Evolutionary conservation across 1,140 invertebrate genomes (phyloP).

Genomic region (Drosophila parvula): DNA sequence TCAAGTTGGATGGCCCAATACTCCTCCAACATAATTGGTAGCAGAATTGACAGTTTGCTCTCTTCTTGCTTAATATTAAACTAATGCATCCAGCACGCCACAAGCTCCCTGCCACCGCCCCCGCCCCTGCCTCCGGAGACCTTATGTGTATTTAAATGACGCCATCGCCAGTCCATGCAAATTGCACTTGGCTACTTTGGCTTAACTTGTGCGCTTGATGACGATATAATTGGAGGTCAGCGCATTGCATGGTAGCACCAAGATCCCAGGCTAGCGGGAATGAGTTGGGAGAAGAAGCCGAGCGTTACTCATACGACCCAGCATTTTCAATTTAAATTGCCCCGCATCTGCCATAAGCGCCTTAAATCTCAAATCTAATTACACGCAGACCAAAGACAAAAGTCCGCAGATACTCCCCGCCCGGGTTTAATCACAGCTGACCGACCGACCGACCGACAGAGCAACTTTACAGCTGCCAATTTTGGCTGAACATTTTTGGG

Average conservation of each 20-base stretch:
- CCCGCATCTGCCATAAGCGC: constrained; percentile 61
- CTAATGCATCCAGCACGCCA: constrained; percentile 60
- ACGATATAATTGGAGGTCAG: constrained; percentile 66
- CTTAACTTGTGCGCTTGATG: constrained; percentile 71
- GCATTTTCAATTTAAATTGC: constrained; percentile 60
- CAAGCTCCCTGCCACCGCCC: constrained; percentile 16
- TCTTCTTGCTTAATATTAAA: constrained; percentile 70
- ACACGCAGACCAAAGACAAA: constrained; percentile 72
- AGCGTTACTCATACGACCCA: constrained; percentile 21
- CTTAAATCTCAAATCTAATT: constrained; percentile 80
- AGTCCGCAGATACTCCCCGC: constrained; percentile 61
- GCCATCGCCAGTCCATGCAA: constrained; percentile 57
- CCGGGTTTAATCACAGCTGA: constrained; percentile 72
- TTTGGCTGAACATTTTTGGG: constrained; percentile 49
- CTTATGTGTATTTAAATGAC: constrained; percentile 61
- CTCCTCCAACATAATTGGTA: neutral
- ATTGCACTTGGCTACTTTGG: constrained; percentile 45
- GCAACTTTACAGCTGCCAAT: constrained; percentile 52
- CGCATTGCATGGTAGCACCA: constrained; percentile 18
- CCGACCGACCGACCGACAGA: constrained; percentile 44
- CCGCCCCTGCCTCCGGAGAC: neutral
- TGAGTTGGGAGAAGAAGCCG: neutral
- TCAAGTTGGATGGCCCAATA: too few relatives aligned
- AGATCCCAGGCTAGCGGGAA: constrained; percentile 4
- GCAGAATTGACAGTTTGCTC: constrained; percentile 61